Evolutionary conservation across 92 coral and sea anemone species (phyloP), one percentile per base, ranked within the genome.

Genomic region (Montipora capitata): DNA sequence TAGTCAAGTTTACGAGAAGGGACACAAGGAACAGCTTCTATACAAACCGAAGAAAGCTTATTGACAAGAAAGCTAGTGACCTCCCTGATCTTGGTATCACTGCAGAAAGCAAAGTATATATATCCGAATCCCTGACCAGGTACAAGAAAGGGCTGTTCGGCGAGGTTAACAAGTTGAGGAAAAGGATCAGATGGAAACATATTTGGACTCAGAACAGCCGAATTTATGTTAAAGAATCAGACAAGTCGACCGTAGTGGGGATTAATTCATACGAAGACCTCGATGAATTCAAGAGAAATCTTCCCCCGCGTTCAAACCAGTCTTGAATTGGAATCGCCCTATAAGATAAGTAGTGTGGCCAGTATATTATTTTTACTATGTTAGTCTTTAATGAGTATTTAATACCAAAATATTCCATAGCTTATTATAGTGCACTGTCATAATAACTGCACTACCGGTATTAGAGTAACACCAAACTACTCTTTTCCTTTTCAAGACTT

Each of bases 1-100:
- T 80, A 80, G 85, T 80, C 74, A 80, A 80, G 85, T 80, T 64
- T 39, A 80, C 85, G 74, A 66, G 85, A 45, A 80, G 85, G 74
- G 85, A 80, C 42, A 79, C 70, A 35, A 79, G 66, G 81, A 76
- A 76, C 45, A 76, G 80, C 80, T 78, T 78, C 54, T 61, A 78
- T 61, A 61, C 49, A 78, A 78, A 78, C 83, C 83, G 83, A 63
- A 80, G 76, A 57, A 80, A 80, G 73, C 48, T 80, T 61, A 80
- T 80, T 63, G 85, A 80, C 72, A 80, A 80, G 75, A 66, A 80
- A 80, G 72, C 72, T 54, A 54, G 69, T 35, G 69, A 54, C 83
- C 43, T 59, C 45, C n/a, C n/a, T n/a, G n/a, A n/a, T n/a, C n/a
- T n/a, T n/a, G n/a, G n/a, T n/a, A n/a, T n/a, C n/a, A n/a, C n/a